Conservation (phyloP, 2,888 invertebrate species). For the Teleiodes luculella region DNA sequence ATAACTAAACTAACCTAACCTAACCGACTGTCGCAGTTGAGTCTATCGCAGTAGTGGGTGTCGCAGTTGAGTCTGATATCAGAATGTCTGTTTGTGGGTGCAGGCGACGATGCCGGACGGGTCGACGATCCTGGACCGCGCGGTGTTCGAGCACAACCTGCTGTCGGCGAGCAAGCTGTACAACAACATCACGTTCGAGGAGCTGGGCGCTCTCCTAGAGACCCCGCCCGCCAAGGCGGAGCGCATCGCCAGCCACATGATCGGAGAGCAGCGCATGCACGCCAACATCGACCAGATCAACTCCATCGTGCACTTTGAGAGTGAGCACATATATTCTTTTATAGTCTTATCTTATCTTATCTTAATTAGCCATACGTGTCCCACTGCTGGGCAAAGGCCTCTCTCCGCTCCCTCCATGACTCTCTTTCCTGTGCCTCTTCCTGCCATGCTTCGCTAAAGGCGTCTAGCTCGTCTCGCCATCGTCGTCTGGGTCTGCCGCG, state of each 20-base stretch:
- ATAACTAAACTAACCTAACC: too few relatives aligned
- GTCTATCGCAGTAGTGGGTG: too few relatives aligned
- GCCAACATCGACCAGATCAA: slow-evolving; percentile 99
- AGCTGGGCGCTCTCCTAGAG: slow-evolving; percentile 94
- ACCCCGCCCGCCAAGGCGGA: slow-evolving; percentile 95
- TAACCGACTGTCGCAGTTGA: too few relatives aligned
- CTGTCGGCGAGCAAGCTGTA: slow-evolving; percentile 98
- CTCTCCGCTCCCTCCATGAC: too few relatives aligned
- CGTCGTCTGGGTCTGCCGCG: too few relatives aligned
- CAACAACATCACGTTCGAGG: slow-evolving; percentile 98
- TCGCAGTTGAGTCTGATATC: too few relatives aligned
- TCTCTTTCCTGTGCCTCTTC: too few relatives aligned
- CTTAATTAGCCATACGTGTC: too few relatives aligned
- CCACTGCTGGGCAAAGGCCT: too few relatives aligned
- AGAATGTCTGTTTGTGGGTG: not conserved
- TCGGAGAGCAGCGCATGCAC: slow-evolving; percentile 97
- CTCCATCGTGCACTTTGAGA: slow-evolving; percentile 97
- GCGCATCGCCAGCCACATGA: slow-evolving; percentile 99
- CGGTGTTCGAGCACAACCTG: slow-evolving; percentile 98
- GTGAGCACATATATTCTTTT: slow-evolving; percentile 76
- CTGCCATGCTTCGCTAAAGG: too few relatives aligned
- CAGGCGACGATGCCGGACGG: slow-evolving; percentile 84
- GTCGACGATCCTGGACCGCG: slow-evolving; percentile 96
- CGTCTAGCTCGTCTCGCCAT: too few relatives aligned
- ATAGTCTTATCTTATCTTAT: too few relatives aligned